Evolutionary conservation across 2,113 vertebrate genomes (phyloP).

Genomic region (Fulmarus glacialis): DNA sequence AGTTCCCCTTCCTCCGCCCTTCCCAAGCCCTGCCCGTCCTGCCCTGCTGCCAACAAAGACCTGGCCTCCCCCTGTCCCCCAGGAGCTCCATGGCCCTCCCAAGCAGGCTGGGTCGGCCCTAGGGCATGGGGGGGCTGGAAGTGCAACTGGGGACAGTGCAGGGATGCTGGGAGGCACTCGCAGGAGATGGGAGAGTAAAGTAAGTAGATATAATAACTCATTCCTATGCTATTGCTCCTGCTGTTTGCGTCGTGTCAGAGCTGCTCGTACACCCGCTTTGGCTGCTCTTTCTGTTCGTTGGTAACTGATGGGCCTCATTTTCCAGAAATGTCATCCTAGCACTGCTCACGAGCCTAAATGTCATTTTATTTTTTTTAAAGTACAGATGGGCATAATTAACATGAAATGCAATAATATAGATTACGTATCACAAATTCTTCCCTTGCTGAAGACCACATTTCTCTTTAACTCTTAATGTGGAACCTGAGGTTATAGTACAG

Average conservation of each 20-base stretch:
- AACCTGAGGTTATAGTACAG: neutral
- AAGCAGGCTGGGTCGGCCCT: neutral
- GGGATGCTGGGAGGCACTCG: accelerated
- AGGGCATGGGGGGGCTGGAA: neutral
- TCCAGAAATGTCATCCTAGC: neutral
- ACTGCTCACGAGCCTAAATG: neutral
- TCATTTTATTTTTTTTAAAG: neutral
- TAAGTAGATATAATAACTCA: no score
- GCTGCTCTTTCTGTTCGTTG: neutral
- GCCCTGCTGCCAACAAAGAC: neutral
- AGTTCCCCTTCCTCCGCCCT: neutral
- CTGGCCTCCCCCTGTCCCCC: neutral
- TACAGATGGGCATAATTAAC: neutral
- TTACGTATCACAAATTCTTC: neutral
- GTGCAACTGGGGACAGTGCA: neutral
- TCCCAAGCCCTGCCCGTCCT: neutral
- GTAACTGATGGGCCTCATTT: neutral
- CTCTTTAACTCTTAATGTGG: neutral
- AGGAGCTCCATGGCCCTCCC: neutral
- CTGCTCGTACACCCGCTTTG: neutral
- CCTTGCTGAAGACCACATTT: neutral
- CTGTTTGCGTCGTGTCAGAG: neutral
- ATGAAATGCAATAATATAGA: neutral
- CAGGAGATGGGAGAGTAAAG: neutral
- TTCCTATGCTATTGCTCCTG: neutral